phyloP scores from a whole-genome alignment of 2,888 invertebrate species.

The Drosophila rubida region DNA sequence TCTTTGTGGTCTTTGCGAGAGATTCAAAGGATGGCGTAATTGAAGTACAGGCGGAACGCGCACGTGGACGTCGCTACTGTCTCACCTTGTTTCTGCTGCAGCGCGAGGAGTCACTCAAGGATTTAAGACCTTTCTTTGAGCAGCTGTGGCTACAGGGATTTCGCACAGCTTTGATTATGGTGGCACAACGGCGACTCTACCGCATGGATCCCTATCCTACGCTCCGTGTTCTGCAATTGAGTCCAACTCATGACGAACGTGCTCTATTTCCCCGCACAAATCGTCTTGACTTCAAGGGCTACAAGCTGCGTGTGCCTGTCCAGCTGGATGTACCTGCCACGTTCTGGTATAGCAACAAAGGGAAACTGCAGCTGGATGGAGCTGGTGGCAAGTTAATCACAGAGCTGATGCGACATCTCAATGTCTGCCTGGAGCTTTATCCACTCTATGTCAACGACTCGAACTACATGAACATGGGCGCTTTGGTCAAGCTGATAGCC shows the following conservation, averaged over 20 bases:
- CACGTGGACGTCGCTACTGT: conserved; percentile 52
- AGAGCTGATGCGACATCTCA: conserved; percentile 57
- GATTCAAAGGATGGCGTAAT: conserved; percentile 50
- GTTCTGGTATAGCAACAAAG: conserved; percentile 52
- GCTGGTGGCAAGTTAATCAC: conserved; percentile 55
- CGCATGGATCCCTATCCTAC: conserved; percentile 69
- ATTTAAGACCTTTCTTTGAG: conserved; percentile 48
- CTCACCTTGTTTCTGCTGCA: conserved; percentile 54
- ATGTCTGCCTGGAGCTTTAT: conserved; percentile 54
- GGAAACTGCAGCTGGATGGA: conserved; percentile 45
- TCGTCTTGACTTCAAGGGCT: conserved; percentile 48
- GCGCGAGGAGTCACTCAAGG: background rate
- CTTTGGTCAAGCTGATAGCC: conserved; percentile 38
- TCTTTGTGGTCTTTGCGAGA: conserved; percentile 57
- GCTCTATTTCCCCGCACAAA: conserved; percentile 51
- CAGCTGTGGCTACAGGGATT: conserved; percentile 58
- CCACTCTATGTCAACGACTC: conserved; percentile 58
- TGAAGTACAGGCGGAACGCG: conserved; percentile 25
- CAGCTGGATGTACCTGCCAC: conserved; percentile 65
- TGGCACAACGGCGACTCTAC: conserved; percentile 42
- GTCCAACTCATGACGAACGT: background rate
- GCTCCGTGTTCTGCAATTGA: conserved; percentile 36
- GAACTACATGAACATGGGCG: conserved; percentile 46
- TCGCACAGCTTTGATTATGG: conserved; percentile 57
- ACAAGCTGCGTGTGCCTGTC: conserved; percentile 61